Conservation (phyloP, 2,888 invertebrate genomes). For the Oscheius myriophilus region DNA sequence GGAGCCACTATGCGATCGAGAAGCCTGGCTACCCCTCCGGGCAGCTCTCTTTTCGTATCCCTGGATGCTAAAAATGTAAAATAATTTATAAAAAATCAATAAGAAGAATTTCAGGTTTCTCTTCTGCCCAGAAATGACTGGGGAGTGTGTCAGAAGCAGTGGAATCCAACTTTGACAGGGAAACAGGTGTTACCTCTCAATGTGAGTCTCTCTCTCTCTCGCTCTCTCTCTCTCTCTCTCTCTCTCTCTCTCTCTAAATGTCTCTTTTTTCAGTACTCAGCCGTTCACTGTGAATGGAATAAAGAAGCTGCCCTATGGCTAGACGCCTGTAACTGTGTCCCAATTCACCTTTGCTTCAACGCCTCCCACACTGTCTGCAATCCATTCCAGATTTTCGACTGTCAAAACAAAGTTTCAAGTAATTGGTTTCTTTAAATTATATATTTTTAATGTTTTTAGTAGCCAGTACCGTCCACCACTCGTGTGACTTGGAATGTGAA, state of each 20-base stretch:
- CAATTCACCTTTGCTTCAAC: constrained; percentile 29
- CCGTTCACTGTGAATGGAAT: constrained; percentile 49
- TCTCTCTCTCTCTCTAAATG: no score
- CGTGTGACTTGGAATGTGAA: constrained; percentile 50
- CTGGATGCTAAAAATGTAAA: constrained; percentile 51
- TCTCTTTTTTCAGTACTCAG: constrained; percentile 44
- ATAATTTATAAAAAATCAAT: not conserved
- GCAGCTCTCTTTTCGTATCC: constrained; percentile 44
- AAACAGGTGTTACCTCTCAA: constrained; percentile 27
- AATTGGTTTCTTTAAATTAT: not conserved
- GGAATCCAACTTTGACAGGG: constrained; percentile 32
- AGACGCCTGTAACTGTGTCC: constrained; percentile 46
- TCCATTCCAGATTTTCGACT: constrained; percentile 32
- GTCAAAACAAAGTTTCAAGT: constrained; percentile 20
- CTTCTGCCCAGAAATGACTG: constrained; percentile 51
- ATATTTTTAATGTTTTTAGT: constrained; percentile 1
- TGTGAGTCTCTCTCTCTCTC: constrained; percentile 10
- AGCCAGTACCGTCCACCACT: constrained; percentile 17
- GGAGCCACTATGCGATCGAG: constrained; percentile 40
- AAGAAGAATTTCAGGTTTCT: constrained; percentile 40
- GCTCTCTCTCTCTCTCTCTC: no score
- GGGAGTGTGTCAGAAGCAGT: constrained; percentile 52
- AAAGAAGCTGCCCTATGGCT: constrained; percentile 37
- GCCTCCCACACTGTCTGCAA: constrained; percentile 29
- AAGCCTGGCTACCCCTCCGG: constrained; percentile 46